Percentiles rank a stretch among this genome's conserved stretches.
phyloP scores from a whole-genome alignment of 2,797 vertebrate species.

The Pantherophis alleghaniensis region DNA sequence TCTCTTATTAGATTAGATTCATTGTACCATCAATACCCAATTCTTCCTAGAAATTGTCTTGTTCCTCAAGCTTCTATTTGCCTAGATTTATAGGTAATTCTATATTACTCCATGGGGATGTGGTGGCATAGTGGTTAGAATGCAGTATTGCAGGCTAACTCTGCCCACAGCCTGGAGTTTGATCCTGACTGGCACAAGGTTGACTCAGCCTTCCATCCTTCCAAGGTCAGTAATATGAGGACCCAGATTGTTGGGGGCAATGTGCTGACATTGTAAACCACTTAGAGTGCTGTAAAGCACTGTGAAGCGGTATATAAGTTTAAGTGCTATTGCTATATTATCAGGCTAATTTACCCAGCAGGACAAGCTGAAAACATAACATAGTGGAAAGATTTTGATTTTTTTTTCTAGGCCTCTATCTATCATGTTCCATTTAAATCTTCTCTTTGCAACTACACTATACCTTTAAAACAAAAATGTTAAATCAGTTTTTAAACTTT shows the following conservation, averaged over 20 bases:
- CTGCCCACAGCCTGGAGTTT: neutral
- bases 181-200: neutral
- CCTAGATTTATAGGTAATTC: neutral
- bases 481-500: neutral
- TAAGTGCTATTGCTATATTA: neutral
- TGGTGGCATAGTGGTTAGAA: neutral
- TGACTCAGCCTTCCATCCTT: neutral
- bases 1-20: neutral
- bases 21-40: neutral
- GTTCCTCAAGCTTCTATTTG: neutral
- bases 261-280: neutral
- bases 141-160: neutral
- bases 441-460: neutral
- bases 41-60: neutral
- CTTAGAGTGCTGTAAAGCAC: neutral
- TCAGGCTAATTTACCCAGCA: too few relatives aligned
- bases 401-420: neutral
- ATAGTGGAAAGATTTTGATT: neutral
- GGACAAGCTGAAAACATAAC: neutral
- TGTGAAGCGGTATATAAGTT: neutral
- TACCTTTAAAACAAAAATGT: neutral
- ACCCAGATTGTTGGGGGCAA: neutral
- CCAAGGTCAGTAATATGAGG: neutral
- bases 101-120: neutral
- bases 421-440: neutral